Base-by-base conservation (phyloP, 2,797 vertebrate genomes). In the Myripristis murdjan region DNA sequence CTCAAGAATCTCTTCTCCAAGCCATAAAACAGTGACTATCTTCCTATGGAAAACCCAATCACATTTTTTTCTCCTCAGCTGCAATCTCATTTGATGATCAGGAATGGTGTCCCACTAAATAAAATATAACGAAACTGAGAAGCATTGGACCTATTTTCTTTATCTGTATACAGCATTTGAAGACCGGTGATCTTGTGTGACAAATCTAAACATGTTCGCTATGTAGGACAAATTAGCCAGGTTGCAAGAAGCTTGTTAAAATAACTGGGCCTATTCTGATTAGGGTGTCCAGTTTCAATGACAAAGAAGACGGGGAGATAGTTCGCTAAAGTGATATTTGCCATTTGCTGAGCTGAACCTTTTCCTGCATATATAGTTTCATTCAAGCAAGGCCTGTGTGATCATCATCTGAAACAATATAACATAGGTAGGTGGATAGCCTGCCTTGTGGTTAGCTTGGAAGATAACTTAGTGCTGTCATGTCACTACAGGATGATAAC, bases 351-450 rank as follows among this genome's bases (percentile, higher is more conserved):
- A 53, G 6, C 39, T 35, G 9, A 16, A 12, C 12, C 6, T 7
- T 51, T 12, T 64, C 48, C 6, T 43, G 44, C 15, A 49, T 53
- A 64, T 10, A 14, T 57, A 6, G 23, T 46, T 79, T 12, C 18
- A 68, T 26, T 72, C 12, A 43, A 8, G 22, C 33, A 33, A 52
- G 65, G 86, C 79, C 76, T 62, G 35, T 15, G 12, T 57, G 7
- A 3, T 60, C 5, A 43, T 46, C 2, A 28, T 23, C 20, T 80
- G 3, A 70, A 65, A 68, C 35, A 61, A 22, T 23, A 8, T 28
- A 74, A 60, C 33, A 53, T 15, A 44, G 28, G 33, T 53, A 18
- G 24, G n/a, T 43, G 37, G 11, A 1, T 46, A 47, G 14, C 47
- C 26, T n/a, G n/a, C n/a, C n/a, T n/a, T n/a, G n/a, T n/a, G 39